phyloP scores from a whole-genome alignment of 2,113 vertebrate species.

The Syrrhaptes paradoxus region DNA sequence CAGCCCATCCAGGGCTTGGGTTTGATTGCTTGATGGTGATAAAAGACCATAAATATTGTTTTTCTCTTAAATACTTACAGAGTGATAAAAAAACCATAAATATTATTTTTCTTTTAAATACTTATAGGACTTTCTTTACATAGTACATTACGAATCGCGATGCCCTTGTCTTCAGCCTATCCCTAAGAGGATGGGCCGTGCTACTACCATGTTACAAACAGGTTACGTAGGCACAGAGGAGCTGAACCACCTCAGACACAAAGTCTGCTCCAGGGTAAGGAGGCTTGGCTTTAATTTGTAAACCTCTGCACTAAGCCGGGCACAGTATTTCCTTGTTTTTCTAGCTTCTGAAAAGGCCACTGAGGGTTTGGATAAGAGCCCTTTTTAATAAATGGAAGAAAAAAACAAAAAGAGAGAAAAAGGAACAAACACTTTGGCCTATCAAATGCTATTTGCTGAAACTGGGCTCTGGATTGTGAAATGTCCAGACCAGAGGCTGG shows the following conservation, averaged over 20 bases:
- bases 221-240: background rate
- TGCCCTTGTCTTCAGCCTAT: background rate
- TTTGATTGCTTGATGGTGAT: background rate
- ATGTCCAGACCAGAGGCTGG: conserved; percentile 8
- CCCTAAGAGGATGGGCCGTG: background rate
- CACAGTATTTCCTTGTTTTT: conserved; percentile 45
- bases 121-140: background rate
- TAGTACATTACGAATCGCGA: background rate
- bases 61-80: background rate
- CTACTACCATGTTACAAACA: background rate
- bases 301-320: background rate
- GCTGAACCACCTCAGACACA: background rate
- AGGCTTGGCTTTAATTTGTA: background rate
- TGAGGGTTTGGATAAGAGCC: conserved; percentile 30
- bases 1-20: background rate
- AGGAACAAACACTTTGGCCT: conserved; percentile 24
- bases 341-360: conserved; percentile 29
- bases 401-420: background rate
- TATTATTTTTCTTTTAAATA: background rate
- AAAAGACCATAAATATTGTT: background rate
- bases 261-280: background rate
- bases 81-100: background rate
- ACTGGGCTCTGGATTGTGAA: background rate
- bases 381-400: conserved; percentile 12
- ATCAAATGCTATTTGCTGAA: conserved; percentile 36